A percentile compares a stretch with the other conserved stretches of the same genome.
phyloP scores from a whole-genome alignment of 2,113 vertebrate species.

The Picathartes gymnocephalus region DNA sequence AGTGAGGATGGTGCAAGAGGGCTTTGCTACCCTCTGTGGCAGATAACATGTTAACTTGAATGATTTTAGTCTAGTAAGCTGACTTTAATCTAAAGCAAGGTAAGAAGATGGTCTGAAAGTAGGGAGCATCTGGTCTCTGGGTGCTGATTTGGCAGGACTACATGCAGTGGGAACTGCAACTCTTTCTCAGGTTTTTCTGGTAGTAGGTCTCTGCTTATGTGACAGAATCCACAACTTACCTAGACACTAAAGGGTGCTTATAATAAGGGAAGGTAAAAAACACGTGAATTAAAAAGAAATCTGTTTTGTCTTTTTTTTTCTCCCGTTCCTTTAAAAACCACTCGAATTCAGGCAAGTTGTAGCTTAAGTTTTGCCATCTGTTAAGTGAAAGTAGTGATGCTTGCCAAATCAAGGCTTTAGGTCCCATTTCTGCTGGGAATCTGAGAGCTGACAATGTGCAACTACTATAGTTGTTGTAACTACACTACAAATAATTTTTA shows the following conservation, averaged over 20 bases:
- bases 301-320: not conserved
- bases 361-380: not conserved
- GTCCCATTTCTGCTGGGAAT: rapidly evolving
- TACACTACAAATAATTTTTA: not conserved
- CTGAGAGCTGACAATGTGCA: not conserved
- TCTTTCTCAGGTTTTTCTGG: not conserved
- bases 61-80: not conserved
- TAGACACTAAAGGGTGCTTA: not conserved
- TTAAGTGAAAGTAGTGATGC: not conserved
- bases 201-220: not conserved
- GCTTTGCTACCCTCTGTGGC: not conserved
- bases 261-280: not conserved
- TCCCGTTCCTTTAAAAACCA: not conserved
- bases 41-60: not conserved
- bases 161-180: not conserved
- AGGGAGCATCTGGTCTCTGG: not conserved
- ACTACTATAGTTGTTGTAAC: not conserved
- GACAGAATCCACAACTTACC: not conserved
- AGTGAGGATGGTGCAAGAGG: not conserved
- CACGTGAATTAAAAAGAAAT: not conserved
- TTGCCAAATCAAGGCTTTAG: not conserved
- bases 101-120: not conserved
- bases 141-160: not conserved
- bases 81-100: not conserved
- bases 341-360: not conserved